phyloP scores from a whole-genome alignment of 2,888 invertebrate genomes.

The Machimus atricapillus region DNA sequence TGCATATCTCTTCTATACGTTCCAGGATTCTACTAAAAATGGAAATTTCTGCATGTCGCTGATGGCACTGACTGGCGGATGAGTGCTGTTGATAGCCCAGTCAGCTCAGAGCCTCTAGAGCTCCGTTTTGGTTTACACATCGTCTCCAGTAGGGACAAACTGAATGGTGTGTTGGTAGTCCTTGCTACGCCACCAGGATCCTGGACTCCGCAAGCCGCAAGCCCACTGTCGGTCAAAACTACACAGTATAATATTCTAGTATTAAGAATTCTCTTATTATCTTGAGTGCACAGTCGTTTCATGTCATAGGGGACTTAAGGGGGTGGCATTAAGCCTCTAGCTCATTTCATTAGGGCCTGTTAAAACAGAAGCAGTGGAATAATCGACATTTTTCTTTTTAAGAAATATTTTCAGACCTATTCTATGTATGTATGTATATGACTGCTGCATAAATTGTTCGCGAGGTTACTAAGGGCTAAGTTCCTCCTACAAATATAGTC shows the following conservation, averaged over 20 bases:
- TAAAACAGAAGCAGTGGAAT: neutral
- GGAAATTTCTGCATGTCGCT: slow-evolving; percentile 37
- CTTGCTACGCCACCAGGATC: neutral
- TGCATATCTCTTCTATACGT: slow-evolving; percentile 11
- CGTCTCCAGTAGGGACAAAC: neutral
- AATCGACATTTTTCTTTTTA: neutral
- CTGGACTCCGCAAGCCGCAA: no score
- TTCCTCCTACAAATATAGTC: no score
- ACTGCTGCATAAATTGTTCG: no score
- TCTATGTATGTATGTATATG: no score
- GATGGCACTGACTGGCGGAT: slow-evolving; percentile 37
- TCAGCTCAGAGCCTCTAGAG: neutral
- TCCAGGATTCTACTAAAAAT: slow-evolving; percentile 27
- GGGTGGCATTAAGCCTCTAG: neutral
- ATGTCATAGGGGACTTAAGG: neutral
- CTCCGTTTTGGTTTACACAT: slow-evolving; percentile 33
- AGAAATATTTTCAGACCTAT: no score
- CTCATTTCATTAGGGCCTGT: neutral
- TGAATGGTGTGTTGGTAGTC: neutral
- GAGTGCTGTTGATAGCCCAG: slow-evolving; percentile 28
- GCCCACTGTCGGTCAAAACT: neutral
- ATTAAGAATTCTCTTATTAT: slow-evolving; percentile 6
- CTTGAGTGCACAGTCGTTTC: neutral
- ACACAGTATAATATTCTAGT: neutral
- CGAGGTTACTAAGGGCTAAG: no score